Evolutionary conservation across 2,113 vertebrate genomes (phyloP), one percentile per base, ranked within the genome.

Genomic region (Gallinago jamesoni): DNA sequence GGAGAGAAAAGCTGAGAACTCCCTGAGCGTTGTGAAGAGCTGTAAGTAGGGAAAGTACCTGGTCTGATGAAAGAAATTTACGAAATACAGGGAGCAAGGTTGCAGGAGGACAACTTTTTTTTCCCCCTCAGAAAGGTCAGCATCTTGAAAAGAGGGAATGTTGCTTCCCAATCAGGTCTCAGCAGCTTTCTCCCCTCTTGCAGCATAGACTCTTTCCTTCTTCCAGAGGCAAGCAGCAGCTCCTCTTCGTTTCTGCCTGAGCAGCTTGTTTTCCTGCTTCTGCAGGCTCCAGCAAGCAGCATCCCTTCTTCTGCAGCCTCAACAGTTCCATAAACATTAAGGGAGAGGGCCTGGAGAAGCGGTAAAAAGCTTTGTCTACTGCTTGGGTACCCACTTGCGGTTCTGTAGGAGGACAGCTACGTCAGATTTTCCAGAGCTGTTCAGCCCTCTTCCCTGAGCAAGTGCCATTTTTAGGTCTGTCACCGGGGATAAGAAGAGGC

Each of bases 391-490:
- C n/a, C 52, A 63, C 60, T 52, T 87, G 79, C 37, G 68, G 64
- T 17, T 84, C 73, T 30, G 64, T 67, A 89, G 89, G 77, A 95
- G 55, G 83, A 94, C 52, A 91, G 43, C 56, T 60, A 75, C 1
- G 2, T 43, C 84, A 87, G 56, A 78, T 27, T 81, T 89, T 78
- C 35, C 77, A 48, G 43, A 87, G 47, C 9, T 47, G 28, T 70
- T 81, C 59, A 92, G n/a, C 20, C 45, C 21, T 70, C 37, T 67
- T 67, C 56, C 60, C 39, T 72, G 22, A 92, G 86, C 12, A 63
- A 90, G 35, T 70, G 18, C 56, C 80, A 75, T 91, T 94, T 96
- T 87, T 91, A 95, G 84, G 64, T 77, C 68, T 91, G 30, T 52
- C 93, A 88, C 9, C 37, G 76, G 73, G 3, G 30, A 87, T 52